These are phyloP conservation scores for Paedocypris micromegethes DNA, from an alignment of 2,797 vertebrate genomes.

Conservation along the genomic window DNA sequence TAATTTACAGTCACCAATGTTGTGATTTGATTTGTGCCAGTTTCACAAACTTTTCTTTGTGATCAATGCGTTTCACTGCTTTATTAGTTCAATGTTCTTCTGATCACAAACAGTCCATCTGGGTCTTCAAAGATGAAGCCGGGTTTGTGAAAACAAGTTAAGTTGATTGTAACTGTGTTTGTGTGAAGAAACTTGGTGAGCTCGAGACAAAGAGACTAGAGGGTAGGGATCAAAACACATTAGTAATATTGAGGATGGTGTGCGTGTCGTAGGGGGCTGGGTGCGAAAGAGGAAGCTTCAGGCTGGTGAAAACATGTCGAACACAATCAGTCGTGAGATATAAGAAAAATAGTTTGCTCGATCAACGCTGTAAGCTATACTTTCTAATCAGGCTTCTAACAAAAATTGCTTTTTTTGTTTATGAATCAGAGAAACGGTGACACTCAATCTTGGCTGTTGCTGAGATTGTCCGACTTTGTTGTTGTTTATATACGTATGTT, in stretches of 20 bases:
- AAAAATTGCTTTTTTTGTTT: neutral
- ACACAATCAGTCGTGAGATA: conserved; percentile 16
- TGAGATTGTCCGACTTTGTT: neutral
- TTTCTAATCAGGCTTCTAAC: neutral
- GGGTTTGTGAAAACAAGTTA: neutral
- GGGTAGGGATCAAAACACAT: conserved; percentile 27
- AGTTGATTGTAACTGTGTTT: conserved; percentile 2
- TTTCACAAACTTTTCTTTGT: conserved; percentile 16
- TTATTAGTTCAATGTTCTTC: conserved; percentile 19
- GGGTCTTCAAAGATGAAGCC: neutral
- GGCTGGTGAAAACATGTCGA: conserved; percentile 36
- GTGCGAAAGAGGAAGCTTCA: conserved; percentile 16
- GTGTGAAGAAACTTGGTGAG: conserved; percentile 17
- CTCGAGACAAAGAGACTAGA: conserved; percentile 6
- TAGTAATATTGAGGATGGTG: conserved; percentile 14
- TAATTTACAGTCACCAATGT: conserved; percentile 2
- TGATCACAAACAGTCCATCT: conserved; percentile 6
- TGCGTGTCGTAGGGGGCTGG: conserved; percentile 17
- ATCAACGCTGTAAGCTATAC: conserved; percentile 1
- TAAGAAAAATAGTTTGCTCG: conserved; percentile 15
- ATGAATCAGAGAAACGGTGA: neutral
- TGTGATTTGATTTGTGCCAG: conserved; percentile 27
- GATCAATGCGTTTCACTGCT: conserved; percentile 13
- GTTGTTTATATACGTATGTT: no score
- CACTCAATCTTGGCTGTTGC: neutral